These are phyloP conservation scores for Marcusenius ussheri DNA, from an alignment of 2,113 vertebrate species.

Conservation along the genomic window DNA sequence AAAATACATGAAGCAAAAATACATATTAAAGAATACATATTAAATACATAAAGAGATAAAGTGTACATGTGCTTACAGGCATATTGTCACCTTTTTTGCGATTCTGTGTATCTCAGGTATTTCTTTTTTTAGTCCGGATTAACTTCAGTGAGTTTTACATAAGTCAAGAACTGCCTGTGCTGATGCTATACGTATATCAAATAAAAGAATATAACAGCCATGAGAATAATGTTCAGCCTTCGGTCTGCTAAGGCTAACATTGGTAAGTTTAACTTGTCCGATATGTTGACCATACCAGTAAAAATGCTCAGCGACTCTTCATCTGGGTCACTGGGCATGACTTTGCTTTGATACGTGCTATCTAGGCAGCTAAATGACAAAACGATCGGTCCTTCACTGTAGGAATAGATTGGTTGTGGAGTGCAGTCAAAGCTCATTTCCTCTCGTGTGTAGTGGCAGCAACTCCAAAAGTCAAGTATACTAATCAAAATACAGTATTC, in stretches of 20 bases:
- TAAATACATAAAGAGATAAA: not conserved
- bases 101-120: not conserved
- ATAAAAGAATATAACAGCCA: not conserved
- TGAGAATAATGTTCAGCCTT: not conserved
- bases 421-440: not conserved
- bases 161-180: not conserved
- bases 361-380: not conserved
- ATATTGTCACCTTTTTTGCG: too few species aligned
- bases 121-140: not conserved
- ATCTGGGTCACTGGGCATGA: not conserved
- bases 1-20: not conserved
- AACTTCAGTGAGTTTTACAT: not conserved
- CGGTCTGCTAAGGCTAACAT: not conserved
- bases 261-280: not conserved
- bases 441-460: not conserved
- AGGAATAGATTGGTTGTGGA: not conserved
- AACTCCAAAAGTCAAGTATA: slow-evolving; percentile 1
- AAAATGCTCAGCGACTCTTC: not conserved
- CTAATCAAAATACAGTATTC: not conserved
- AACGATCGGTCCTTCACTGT: not conserved
- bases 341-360: not conserved
- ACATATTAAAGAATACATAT: not conserved
- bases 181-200: not conserved
- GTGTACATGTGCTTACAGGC: not conserved
- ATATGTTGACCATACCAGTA: not conserved